phyloP scores from a whole-genome alignment of 2,888 invertebrate species.

The Villa cingulata region DNA sequence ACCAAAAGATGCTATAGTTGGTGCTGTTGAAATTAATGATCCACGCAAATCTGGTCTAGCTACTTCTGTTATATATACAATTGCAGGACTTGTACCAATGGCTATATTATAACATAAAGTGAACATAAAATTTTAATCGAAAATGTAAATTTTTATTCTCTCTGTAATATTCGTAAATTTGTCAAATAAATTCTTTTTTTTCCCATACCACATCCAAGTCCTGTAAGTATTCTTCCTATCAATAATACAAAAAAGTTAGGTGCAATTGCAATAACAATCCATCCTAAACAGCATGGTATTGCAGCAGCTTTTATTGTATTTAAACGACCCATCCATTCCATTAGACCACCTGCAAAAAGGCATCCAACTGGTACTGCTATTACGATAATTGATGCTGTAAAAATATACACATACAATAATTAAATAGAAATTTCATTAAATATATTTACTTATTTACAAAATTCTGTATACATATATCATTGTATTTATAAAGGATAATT shows the following conservation, averaged over 20 bases:
- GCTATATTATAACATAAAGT: constrained; percentile 25
- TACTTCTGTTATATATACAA: constrained; percentile 48
- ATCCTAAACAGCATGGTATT: constrained; percentile 41
- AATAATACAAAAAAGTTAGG: constrained; percentile 39
- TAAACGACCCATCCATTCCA: constrained; percentile 43
- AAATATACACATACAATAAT: constrained; percentile 15
- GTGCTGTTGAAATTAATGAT: constrained; percentile 44
- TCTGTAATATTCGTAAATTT: too few species aligned
- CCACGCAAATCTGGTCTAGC: constrained; percentile 45
- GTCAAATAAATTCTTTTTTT: background rate
- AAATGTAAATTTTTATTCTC: background rate
- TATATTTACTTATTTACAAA: background rate
- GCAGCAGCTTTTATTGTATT: constrained; percentile 42
- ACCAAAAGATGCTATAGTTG: constrained; percentile 45
- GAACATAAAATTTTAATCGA: background rate
- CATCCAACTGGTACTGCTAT: constrained; percentile 43
- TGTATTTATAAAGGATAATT: background rate
- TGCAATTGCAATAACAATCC: constrained; percentile 42
- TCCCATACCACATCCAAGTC: constrained; percentile 38
- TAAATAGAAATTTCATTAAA: background rate
- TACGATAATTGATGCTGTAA: constrained; percentile 42
- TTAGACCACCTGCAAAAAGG: constrained; percentile 40
- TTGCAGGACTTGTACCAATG: constrained; percentile 45
- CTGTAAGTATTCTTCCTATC: constrained; percentile 40
- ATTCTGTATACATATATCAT: background rate